Conservation (phyloP, 2,888 invertebrate species). For the Microctonus hyperodae region DNA sequence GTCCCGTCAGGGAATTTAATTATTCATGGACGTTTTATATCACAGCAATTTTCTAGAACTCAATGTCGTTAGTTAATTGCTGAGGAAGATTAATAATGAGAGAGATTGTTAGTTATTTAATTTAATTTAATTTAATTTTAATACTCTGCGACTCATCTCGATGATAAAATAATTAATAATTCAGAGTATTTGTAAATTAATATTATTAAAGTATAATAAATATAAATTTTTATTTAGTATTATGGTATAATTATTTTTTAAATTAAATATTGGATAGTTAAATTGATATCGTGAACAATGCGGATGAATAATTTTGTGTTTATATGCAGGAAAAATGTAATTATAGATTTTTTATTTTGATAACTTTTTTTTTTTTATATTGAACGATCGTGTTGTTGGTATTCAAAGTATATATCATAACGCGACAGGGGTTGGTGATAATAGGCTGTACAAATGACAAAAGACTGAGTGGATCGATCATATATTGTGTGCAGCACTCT, state of each 20-base stretch:
- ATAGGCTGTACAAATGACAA: conserved; percentile 35
- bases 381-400: no score
- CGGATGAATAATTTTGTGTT: no score
- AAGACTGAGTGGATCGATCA: conserved; percentile 34
- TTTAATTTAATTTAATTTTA: neutral
- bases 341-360: neutral
- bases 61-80: neutral
- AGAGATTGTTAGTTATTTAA: neutral
- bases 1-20: conserved; percentile 30
- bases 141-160: neutral
- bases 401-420: conserved; percentile 27
- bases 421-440: conserved; percentile 26
- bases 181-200: neutral
- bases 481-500: neutral
- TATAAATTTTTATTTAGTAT: no score
- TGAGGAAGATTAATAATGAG: neutral
- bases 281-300: no score
- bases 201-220: neutral
- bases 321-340: no score
- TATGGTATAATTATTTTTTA: no score
- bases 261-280: no score
- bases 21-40: conserved; percentile 20
- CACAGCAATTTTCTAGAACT: conserved; percentile 4
- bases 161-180: neutral
- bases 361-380: neutral